Base-by-base conservation (phyloP, 2,888 invertebrate species). In the Chorisops tibialis region DNA sequence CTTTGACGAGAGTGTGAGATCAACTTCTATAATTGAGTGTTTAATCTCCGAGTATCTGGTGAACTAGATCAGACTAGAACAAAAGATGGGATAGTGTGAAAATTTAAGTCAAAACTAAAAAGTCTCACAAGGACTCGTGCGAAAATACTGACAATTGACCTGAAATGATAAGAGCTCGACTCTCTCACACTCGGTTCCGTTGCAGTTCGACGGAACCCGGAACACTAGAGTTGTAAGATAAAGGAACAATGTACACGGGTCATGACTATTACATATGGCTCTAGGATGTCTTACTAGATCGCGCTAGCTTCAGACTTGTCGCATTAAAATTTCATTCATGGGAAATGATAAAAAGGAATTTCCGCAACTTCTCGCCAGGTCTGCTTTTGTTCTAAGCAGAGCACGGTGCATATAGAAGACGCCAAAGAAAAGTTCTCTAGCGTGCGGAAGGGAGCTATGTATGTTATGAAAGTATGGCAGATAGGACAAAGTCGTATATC, bases 31-130 rank as follows among this genome's bases (percentile, higher is more conserved):
- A 59, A 59, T 59, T 59, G 48, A 48, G 59, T 59, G 59, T 59
- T 59, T 59, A 59, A 59, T 59, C 59, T 59, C 48, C 48, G 38
- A 59, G 59, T 37, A 59, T 48, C 59, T 47, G 59, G 48, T 59
- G 38, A 48, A 48, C 47, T 38, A 59, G 47, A 47, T 59, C 37
- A n/a, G 2, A 58, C 12, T n/a, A 16, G 5, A 9, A 30, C 30
- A 30, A 30, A 2, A 30, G 21, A n/a, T 12, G 41, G 21, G 24
- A 14, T 35, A 54, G 9, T 54, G 11, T 5, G 24, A 7, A 14
- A 24, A 43, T 35, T 43, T 43, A 45, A 56, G 43, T 30, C 35
- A 35, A 45, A 30, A 56, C n/a, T n/a, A n/a, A n/a, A n/a, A n/a
- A n/a, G 35, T 56, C 35, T 56, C 35, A 16, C 30, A 56, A 56